Evolutionary conservation across 2,113 vertebrate genomes (phyloP).

Genomic region (Halichoeres trimaculatus): DNA sequence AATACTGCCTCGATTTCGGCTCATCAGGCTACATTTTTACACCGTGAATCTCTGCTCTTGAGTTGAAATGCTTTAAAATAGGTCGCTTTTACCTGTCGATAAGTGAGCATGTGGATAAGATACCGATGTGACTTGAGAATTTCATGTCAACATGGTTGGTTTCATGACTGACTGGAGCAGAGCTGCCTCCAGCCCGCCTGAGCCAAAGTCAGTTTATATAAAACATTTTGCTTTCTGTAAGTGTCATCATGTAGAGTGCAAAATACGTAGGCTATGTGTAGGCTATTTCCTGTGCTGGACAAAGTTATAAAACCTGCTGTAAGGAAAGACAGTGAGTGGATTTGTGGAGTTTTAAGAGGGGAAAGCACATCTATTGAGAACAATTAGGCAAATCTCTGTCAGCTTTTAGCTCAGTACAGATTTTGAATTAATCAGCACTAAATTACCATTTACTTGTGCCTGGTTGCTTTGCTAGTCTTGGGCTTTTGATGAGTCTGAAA

Average conservation of each 20-base stretch:
- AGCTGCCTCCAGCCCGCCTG: slow-evolving; percentile 29
- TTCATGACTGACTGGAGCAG: slow-evolving; percentile 4
- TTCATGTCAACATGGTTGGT: slow-evolving; percentile 38
- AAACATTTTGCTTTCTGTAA: background rate
- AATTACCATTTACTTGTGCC: slow-evolving; percentile 28
- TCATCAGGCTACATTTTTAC: slow-evolving; percentile 67
- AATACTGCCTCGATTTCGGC: slow-evolving; percentile 31
- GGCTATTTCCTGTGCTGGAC: slow-evolving; percentile 10
- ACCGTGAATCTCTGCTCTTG: slow-evolving; percentile 31
- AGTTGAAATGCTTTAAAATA: slow-evolving; percentile 28
- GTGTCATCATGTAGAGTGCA: background rate
- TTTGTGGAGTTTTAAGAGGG: slow-evolving; percentile 21
- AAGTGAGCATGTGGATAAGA: slow-evolving; percentile 20
- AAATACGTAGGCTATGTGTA: slow-evolving; percentile 2
- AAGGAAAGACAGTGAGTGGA: background rate
- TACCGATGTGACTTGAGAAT: slow-evolving; percentile 43
- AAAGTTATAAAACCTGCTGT: slow-evolving; percentile 33
- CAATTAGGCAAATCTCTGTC: slow-evolving; percentile 26
- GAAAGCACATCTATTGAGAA: slow-evolving; percentile 23
- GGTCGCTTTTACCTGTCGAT: slow-evolving; percentile 57
- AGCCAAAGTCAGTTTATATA: slow-evolving; percentile 31
- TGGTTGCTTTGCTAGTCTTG: slow-evolving; percentile 3
- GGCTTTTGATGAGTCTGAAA: slow-evolving; percentile 17
- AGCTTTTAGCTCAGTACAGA: slow-evolving; percentile 38
- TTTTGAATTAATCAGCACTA: slow-evolving; percentile 39